A percentile compares a stretch with the other conserved stretches of the same genome.
These are phyloP conservation scores for Drosophila repleta DNA, from an alignment of 1,140 invertebrate genomes.

Conservation along the genomic window DNA sequence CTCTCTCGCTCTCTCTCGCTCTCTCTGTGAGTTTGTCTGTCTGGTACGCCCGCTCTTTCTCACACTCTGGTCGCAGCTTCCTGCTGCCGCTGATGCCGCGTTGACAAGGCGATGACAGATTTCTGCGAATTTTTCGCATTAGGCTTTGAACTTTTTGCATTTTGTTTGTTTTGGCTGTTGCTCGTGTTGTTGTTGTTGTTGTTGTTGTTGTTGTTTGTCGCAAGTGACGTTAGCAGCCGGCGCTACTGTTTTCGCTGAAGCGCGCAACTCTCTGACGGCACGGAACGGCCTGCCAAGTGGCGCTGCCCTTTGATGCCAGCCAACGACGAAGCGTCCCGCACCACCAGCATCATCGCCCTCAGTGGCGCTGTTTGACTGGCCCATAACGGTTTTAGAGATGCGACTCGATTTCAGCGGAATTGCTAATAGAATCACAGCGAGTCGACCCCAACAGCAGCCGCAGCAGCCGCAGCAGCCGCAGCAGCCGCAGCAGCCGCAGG, in stretches of 20 bases:
- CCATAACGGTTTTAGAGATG: constrained; percentile 75
- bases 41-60: constrained; percentile 7
- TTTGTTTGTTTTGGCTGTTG: constrained; percentile 31
- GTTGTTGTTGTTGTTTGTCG: constrained; percentile 13
- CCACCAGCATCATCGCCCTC: neutral
- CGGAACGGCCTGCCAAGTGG: constrained; percentile 74
- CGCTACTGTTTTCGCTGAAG: constrained; percentile 78
- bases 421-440: constrained; percentile 74
- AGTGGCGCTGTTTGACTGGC: neutral
- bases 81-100: constrained; percentile 69
- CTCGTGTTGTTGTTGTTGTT: constrained; percentile 48
- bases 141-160: constrained; percentile 78
- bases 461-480: neutral
- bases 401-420: constrained; percentile 72
- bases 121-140: constrained; percentile 81
- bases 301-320: constrained; percentile 71
- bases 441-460: constrained; percentile 6
- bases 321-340: neutral
- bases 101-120: constrained; percentile 82
- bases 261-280: constrained; percentile 61
- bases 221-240: constrained; percentile 46
- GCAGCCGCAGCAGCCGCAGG: neutral
- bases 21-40: neutral
- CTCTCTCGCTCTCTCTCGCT: neutral
- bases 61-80: constrained; percentile 32